Conservation (phyloP, 1,140 invertebrate species). For the Linepithema humile region DNA sequence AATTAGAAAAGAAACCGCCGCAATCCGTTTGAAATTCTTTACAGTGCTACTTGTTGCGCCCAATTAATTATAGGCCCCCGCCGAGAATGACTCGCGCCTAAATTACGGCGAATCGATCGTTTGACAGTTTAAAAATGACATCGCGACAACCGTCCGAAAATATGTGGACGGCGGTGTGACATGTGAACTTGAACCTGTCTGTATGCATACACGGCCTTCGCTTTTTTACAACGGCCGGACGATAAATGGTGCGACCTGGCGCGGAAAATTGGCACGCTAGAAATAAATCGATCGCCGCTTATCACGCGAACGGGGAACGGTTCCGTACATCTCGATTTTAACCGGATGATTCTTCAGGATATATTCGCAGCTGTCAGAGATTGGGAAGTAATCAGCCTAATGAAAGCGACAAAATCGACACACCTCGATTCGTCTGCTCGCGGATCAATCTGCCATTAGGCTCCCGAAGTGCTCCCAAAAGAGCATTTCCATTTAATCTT, state of each 20-base stretch:
- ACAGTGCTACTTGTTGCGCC: conserved; percentile 32
- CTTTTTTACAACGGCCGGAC: background rate
- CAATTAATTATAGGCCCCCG: conserved; percentile 11
- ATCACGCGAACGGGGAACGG: background rate
- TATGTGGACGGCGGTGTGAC: background rate
- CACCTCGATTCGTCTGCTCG: background rate
- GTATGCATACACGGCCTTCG: conserved; percentile 1
- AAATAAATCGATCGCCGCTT: conserved; percentile 31
- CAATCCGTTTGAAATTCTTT: conserved; percentile 18
- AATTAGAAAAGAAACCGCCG: background rate
- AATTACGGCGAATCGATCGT: background rate
- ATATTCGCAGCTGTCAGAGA: background rate
- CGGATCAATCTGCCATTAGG: conserved; percentile 6
- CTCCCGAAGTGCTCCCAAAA: background rate
- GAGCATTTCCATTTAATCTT: conserved; percentile 15
- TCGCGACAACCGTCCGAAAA: background rate
- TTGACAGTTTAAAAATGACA: background rate
- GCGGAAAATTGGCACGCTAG: conserved; percentile 15
- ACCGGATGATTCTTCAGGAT: background rate
- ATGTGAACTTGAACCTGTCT: conserved; percentile 20
- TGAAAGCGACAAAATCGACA: conserved; percentile 28
- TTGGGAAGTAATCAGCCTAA: conserved; percentile 15
- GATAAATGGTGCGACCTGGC: conserved; percentile 7
- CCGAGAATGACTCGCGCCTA: background rate
- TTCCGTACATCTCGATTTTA: background rate